A percentile compares a stretch with the other conserved stretches of the same genome.
These are phyloP conservation scores for Caenorhabditis uteleia DNA, from an alignment of 2,888 invertebrate genomes.

Conservation along the genomic window DNA sequence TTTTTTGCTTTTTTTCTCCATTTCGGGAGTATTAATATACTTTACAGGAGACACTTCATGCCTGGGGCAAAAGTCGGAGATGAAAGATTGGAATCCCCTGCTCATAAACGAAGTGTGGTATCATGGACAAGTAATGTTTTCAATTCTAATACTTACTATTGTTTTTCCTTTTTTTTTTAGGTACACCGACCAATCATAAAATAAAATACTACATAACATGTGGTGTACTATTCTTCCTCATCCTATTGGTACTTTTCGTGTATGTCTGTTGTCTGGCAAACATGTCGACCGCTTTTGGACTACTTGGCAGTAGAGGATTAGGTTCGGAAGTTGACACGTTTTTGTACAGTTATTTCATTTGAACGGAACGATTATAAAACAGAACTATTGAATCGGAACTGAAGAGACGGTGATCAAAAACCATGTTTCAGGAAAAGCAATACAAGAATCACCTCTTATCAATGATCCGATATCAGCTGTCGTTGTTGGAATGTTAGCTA, in stretches of 20 bases:
- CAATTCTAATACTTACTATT: no score
- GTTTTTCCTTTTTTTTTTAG: conserved; percentile 11
- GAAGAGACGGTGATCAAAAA: background rate
- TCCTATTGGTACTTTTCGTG: conserved; percentile 56
- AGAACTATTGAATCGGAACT: conserved; percentile 2
- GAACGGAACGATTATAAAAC: conserved; percentile 13
- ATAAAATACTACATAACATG: conserved; percentile 35
- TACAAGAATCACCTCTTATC: conserved; percentile 58
- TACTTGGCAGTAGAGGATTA: conserved; percentile 61
- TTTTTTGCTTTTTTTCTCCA: background rate
- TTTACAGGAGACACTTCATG: conserved; percentile 35
- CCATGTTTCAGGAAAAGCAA: conserved; percentile 55
- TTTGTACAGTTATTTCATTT: conserved; percentile 1
- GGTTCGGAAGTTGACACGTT: no score
- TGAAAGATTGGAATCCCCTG: conserved; percentile 21
- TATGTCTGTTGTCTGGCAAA: conserved; percentile 61
- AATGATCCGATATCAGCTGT: conserved; percentile 64
- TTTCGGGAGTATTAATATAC: no score
- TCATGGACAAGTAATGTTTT: conserved; percentile 31
- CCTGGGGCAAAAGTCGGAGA: conserved; percentile 35
- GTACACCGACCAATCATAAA: conserved; percentile 20
- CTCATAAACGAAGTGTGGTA: conserved; percentile 24
- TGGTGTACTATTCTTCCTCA: conserved; percentile 22
- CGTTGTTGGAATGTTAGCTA: conserved; percentile 62
- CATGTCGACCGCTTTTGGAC: conserved; percentile 58